Conservation (phyloP, 1,140 invertebrate genomes). For the Phocides pigmalion region DNA sequence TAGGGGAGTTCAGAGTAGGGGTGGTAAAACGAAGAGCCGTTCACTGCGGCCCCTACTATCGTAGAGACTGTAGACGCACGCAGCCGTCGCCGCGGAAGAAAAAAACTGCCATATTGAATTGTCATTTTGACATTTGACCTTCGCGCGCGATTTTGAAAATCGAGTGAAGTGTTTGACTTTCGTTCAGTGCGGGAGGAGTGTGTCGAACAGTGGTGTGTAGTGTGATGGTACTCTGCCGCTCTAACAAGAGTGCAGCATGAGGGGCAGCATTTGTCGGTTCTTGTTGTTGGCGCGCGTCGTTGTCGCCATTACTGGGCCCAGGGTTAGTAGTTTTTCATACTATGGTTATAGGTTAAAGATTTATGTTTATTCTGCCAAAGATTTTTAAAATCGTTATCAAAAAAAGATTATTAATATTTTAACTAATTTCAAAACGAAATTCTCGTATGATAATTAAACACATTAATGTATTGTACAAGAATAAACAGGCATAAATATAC, state of each 20-base stretch:
- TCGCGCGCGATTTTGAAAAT: slow-evolving; percentile 38
- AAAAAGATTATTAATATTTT: too few species aligned
- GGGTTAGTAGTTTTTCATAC: slow-evolving; percentile 54
- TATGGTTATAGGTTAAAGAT: neutral
- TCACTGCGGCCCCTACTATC: slow-evolving; percentile 62
- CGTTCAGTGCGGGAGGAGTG: slow-evolving; percentile 44
- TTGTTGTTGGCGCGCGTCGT: slow-evolving; percentile 73
- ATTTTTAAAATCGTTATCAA: too few species aligned
- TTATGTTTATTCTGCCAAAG: neutral
- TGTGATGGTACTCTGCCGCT: slow-evolving; percentile 78
- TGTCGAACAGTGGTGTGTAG: slow-evolving; percentile 56
- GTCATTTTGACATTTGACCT: slow-evolving; percentile 45
- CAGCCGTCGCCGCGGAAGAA: slow-evolving; percentile 51
- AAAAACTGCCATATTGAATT: slow-evolving; percentile 31
- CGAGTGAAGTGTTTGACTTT: slow-evolving; percentile 44
- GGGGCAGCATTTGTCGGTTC: slow-evolving; percentile 66
- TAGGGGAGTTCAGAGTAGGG: slow-evolving; percentile 72
- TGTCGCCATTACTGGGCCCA: slow-evolving; percentile 74
- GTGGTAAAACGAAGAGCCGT: slow-evolving; percentile 73
- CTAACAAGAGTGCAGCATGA: slow-evolving; percentile 77
- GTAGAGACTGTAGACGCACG: slow-evolving; percentile 56
- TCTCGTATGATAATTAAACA: too few species aligned
- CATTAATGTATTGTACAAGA: too few species aligned
- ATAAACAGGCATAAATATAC: too few species aligned
- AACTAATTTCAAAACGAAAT: too few species aligned